These are phyloP conservation scores for Nothobranchius furzeri DNA, from an alignment of 2,113 vertebrate genomes.

Conservation along the genomic window DNA sequence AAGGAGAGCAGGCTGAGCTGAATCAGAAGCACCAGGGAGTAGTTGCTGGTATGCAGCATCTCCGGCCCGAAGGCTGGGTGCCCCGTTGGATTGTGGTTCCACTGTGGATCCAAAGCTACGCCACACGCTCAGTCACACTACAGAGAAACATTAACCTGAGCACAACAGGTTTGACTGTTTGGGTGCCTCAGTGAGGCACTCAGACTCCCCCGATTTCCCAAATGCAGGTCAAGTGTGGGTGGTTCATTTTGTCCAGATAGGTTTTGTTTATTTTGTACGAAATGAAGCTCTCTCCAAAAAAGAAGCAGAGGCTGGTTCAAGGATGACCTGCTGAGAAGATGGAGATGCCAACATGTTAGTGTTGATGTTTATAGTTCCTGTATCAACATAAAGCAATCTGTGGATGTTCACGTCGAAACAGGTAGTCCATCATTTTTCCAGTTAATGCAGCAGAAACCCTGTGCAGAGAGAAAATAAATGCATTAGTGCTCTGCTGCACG, in stretches of 20 bases:
- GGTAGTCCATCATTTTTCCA: not conserved
- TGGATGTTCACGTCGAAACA: conserved; percentile 8
- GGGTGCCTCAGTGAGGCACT: not conserved
- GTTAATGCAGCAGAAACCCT: conserved; percentile 26
- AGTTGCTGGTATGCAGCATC: conserved; percentile 90
- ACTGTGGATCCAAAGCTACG: conserved; percentile 72
- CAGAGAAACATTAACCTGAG: conserved; percentile 54
- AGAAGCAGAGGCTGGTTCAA: not conserved
- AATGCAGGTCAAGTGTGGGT: not conserved
- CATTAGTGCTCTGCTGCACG: not conserved
- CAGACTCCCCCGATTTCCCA: not conserved
- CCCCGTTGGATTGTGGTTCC: conserved; percentile 48
- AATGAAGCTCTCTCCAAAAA: conserved; percentile 6
- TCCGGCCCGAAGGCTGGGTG: conserved; percentile 55
- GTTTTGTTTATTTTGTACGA: conserved; percentile 7
- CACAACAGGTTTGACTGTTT: not conserved
- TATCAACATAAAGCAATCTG: not conserved
- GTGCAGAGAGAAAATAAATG: conserved; percentile 17
- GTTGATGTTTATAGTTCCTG: conserved; percentile 9
- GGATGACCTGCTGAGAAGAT: conserved; percentile 19
- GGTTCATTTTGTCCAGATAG: not conserved
- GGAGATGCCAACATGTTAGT: conserved; percentile 31
- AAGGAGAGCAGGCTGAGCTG: conserved; percentile 90
- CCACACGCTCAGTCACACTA: conserved; percentile 40
- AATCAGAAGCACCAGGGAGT: conserved; percentile 89